phyloP scores from a whole-genome alignment of 2,888 invertebrate genomes.

The Ceratothoa steindachneri region DNA sequence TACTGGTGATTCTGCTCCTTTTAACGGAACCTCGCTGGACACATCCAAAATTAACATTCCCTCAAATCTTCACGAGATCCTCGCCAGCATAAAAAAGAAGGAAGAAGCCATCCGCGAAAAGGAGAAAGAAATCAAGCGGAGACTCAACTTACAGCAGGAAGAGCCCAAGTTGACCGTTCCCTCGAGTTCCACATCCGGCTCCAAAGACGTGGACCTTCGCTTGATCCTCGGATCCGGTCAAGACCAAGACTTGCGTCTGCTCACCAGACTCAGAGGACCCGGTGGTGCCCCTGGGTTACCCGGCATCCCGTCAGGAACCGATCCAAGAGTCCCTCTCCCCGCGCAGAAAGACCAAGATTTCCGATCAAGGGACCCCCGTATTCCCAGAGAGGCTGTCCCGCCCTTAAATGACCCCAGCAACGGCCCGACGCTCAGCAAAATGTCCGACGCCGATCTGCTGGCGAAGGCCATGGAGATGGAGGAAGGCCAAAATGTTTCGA shows the following conservation, averaged over 20 bases:
- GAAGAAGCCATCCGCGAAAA: conserved; percentile 40
- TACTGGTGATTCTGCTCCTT: neutral
- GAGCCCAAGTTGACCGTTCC: conserved; percentile 16
- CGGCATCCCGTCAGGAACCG: neutral
- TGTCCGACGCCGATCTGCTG: conserved; percentile 33
- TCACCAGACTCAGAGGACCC: neutral
- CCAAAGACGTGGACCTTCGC: conserved; percentile 27
- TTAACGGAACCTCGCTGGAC: conserved; percentile 25
- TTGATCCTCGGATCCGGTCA: neutral
- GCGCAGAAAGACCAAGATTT: conserved; percentile 23
- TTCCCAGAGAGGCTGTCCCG: conserved; percentile 19
- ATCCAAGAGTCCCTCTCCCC: neutral
- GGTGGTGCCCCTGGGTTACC: neutral
- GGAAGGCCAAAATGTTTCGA: neutral
- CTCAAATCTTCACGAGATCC: conserved; percentile 41
- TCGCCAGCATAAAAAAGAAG: conserved; percentile 39
- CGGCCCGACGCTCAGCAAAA: conserved; percentile 25
- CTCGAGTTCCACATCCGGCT: conserved; percentile 1
- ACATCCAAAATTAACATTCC: conserved; percentile 44
- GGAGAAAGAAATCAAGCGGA: conserved; percentile 38
- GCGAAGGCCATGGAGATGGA: conserved; percentile 40
- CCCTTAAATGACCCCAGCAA: neutral
- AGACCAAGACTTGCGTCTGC: neutral
- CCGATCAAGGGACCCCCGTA: conserved; percentile 30
- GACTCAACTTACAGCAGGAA: conserved; percentile 25